phyloP scores from a whole-genome alignment of 1,140 invertebrate species.

The Bombus waltoni region DNA sequence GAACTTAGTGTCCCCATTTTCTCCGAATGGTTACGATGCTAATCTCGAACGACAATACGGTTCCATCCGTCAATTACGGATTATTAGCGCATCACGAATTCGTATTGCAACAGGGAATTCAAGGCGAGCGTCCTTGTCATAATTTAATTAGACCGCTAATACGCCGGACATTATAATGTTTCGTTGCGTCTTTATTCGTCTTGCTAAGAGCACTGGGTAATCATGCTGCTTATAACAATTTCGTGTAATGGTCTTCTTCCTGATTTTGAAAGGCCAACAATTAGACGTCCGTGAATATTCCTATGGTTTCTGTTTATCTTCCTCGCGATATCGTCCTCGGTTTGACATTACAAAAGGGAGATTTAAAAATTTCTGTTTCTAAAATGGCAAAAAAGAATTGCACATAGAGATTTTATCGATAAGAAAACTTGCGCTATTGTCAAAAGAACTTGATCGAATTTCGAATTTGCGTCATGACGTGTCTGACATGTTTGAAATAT shows the following conservation, averaged over 20 bases:
- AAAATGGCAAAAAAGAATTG: neutral
- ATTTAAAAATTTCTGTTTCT: neutral
- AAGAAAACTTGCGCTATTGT: neutral
- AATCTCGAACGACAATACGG: constrained; percentile 21
- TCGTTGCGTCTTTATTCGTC: constrained; percentile 53
- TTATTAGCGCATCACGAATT: constrained; percentile 37
- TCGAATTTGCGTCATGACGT: neutral
- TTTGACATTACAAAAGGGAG: neutral
- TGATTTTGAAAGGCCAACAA: constrained; percentile 56
- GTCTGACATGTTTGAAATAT: neutral
- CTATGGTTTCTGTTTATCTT: constrained; percentile 10
- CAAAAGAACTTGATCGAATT: neutral
- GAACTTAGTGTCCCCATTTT: constrained; percentile 8
- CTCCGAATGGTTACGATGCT: neutral
- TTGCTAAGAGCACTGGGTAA: constrained; percentile 50
- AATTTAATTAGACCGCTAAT: constrained; percentile 67
- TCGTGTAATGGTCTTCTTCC: constrained; percentile 64
- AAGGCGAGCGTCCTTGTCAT: constrained; percentile 52
- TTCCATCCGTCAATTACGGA: constrained; percentile 38
- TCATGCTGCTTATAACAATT: constrained; percentile 62
- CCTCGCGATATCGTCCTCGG: neutral
- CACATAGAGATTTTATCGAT: neutral
- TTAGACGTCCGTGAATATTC: constrained; percentile 39
- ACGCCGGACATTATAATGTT: constrained; percentile 56
- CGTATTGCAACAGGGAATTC: constrained; percentile 42